Evolutionary conservation across 2,113 vertebrate genomes (phyloP).

Genomic region (Polypterus bichir): DNA sequence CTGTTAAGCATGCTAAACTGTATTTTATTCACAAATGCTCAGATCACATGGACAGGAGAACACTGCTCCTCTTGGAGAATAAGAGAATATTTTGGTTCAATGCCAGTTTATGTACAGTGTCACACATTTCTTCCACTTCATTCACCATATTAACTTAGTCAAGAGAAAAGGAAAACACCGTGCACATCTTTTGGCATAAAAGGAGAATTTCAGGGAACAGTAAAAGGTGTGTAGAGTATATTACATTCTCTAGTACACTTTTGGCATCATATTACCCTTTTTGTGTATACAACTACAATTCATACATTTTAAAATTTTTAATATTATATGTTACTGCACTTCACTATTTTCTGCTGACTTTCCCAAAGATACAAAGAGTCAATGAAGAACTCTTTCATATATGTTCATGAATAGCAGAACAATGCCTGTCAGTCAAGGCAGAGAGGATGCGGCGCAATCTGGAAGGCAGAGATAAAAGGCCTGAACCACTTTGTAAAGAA

Average conservation of each 20-base stretch:
- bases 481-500: conserved; percentile 5
- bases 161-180: too few species aligned
- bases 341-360: neutral
- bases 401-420: conserved; percentile 14
- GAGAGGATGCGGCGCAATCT: conserved; percentile 12
- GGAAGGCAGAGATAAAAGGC: conserved; percentile 20
- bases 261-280: conserved; percentile 29
- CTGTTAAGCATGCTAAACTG: too few species aligned
- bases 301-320: conserved; percentile 13
- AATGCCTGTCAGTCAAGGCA: conserved; percentile 19
- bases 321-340: conserved; percentile 6
- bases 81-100: too few species aligned
- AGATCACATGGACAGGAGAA: too few species aligned
- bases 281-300: conserved; percentile 7
- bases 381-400: neutral
- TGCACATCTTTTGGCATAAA: too few species aligned
- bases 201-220: too few species aligned
- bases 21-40: too few species aligned
- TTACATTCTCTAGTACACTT: conserved; percentile 28
- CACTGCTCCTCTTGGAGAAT: too few species aligned
- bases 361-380: neutral
- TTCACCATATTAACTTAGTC: too few species aligned
- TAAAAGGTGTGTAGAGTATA: conserved; percentile 1
- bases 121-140: too few species aligned
- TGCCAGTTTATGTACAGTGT: too few species aligned